A percentile compares a stretch with the other conserved stretches of the same genome.
Evolutionary conservation across 2,797 vertebrate genomes (phyloP).

Genomic region (Malacoraja senta): DNA sequence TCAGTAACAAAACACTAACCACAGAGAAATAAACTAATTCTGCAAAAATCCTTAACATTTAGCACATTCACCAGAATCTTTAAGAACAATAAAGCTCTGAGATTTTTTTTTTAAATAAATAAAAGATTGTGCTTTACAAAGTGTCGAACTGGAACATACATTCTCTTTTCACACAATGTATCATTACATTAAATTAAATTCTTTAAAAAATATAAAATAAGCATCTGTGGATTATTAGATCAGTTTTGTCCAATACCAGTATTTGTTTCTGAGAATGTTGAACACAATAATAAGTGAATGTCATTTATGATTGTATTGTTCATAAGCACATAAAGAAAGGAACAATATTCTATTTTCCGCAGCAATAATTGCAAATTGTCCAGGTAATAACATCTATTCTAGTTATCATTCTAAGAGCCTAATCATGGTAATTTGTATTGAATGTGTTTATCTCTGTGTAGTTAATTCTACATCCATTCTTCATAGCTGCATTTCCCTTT

Average conservation of each 20-base stretch:
- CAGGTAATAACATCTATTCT: not conserved
- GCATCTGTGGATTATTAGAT: not conserved
- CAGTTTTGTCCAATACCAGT: not conserved
- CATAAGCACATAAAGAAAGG: not conserved
- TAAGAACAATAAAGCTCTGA: slow-evolving; percentile 7
- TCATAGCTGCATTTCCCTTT: not conserved
- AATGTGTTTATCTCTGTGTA: not conserved
- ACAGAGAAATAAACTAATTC: not conserved
- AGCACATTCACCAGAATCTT: slow-evolving; percentile 10
- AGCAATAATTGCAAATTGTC: not conserved
- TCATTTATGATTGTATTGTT: not conserved
- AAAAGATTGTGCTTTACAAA: not conserved
- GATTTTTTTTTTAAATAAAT: not conserved
- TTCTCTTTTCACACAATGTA: not conserved
- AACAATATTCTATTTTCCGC: not conserved
- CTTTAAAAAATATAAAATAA: not conserved
- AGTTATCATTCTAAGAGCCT: not conserved
- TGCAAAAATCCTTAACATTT: not conserved
- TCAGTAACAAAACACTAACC: slow-evolving; percentile 14
- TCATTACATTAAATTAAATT: not conserved
- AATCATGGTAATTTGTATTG: not conserved
- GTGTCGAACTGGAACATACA: not conserved
- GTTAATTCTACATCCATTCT: not conserved
- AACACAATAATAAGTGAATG: not conserved
- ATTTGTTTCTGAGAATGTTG: not conserved